Base-by-base conservation (phyloP, 2,797 vertebrate genomes). In the Centroberyx gerrardi region DNA sequence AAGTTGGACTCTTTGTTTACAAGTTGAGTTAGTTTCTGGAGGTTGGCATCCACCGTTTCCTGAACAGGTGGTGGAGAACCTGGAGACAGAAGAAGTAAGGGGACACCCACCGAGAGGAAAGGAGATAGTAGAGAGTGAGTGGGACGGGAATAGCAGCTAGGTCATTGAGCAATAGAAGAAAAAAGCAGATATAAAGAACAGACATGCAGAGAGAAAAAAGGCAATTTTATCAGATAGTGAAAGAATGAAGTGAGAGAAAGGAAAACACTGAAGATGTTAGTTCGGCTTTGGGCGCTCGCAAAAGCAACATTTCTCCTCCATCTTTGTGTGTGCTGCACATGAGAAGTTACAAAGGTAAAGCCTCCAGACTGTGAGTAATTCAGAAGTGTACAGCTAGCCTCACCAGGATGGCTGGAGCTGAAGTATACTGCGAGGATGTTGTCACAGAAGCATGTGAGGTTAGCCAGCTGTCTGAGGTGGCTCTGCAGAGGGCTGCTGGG, bases 1-100 rank as follows among this genome's bases (percentile, higher is more conserved):
- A 99, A 94, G 95, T 97, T 99, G 96, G 97, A 99, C 89, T 99
- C 98, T 96, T 99, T 99, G 96, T 99, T 98, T 96, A 99, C 98
- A 95, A 99, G 98, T 76, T 99, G 98, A 78, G 98, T 99, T 94
- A 99, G 96, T 96, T 99, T 99, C 96, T 97, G 97, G 51, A 99
- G 96, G 94, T 99, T 99, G 92, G 97, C 97, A 90, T 99, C 98
- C 93, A 97, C 93, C 53, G 90, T 92, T 89, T 99, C 96, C 93
- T 96, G 96, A 93, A 95, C 95, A 92, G 94, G 82, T 18, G 93
- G 90, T 87, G 93, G 92, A 79, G 94, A 86, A 93, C 96, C 98
- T 99, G 88, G 67, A 91, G 36, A 87, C 51, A 86, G 44, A 79
- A 44, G 67, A 70, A 27, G 80, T 38, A 18, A 69, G 68, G 22